A percentile compares a stretch with the other conserved stretches of the same genome.
Evolutionary conservation across 1,140 invertebrate genomes (phyloP).

Genomic region (Drosophila azteca): DNA sequence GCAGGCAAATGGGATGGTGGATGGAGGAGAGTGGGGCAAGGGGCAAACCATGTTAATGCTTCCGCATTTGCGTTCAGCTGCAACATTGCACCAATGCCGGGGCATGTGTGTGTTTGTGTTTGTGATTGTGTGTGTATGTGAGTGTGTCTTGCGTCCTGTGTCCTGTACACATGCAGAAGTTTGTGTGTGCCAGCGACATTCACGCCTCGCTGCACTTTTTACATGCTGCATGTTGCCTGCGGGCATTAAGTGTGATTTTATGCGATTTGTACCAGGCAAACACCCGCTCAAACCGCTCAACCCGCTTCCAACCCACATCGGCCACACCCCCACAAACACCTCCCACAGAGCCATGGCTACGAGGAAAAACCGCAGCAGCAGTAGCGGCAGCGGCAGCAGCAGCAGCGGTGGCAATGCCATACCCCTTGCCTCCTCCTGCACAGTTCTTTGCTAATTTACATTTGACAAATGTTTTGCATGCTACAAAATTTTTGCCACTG

Average conservation of each 20-base stretch:
- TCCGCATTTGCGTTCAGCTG: constrained; percentile 67
- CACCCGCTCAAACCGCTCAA: constrained; percentile 27
- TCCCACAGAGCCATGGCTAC: constrained; percentile 27
- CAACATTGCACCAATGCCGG: constrained; percentile 44
- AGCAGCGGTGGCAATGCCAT: constrained; percentile 12
- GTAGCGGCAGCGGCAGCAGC: constrained; percentile 11
- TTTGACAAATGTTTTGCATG: constrained; percentile 80
- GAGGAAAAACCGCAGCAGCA: constrained; percentile 56
- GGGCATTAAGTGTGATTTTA: constrained; percentile 81
- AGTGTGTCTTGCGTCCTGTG: constrained; percentile 12
- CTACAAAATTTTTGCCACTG: constrained; percentile 65
- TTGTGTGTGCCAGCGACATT: constrained; percentile 77
- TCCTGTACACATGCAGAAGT: constrained; percentile 53
- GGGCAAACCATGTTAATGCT: constrained; percentile 55
- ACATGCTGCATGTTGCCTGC: constrained; percentile 73
- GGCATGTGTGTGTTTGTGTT: constrained; percentile 12
- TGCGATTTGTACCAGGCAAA: constrained; percentile 70
- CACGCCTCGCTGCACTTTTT: constrained; percentile 75
- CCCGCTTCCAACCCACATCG: constrained; percentile 3
- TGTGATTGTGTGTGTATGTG: background rate
- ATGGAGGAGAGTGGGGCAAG: constrained; percentile 1
- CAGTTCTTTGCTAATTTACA: constrained; percentile 73
- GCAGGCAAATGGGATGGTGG: constrained; percentile 33
- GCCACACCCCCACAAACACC: background rate
- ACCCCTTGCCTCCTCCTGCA: constrained; percentile 31